Conservation (phyloP, 2,113 vertebrate species). For the Uria lomvia region DNA sequence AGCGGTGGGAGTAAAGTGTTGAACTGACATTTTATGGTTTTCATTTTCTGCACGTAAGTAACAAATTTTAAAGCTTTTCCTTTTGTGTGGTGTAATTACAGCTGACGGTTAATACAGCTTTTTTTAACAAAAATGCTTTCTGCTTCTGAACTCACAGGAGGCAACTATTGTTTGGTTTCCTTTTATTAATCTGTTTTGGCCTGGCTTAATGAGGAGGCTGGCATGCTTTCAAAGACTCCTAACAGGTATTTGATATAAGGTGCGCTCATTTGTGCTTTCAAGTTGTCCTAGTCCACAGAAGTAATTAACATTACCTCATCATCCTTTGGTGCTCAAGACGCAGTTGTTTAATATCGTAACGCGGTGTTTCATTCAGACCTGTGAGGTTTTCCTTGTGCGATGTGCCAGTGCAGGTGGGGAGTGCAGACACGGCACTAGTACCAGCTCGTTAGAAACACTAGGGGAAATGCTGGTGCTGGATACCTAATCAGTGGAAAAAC, state of each 20-base stretch:
- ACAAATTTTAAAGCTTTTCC: not conserved
- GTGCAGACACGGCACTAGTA: not conserved
- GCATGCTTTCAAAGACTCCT: not conserved
- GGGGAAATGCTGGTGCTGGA: not conserved
- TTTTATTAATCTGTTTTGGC: not conserved
- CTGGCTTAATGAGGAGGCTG: not conserved
- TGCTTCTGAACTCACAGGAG: not conserved
- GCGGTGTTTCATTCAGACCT: accelerated
- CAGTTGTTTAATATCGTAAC: not conserved
- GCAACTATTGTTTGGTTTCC: not conserved
- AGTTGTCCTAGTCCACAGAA: not conserved
- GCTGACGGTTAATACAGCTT: not conserved
- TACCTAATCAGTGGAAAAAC: constrained; percentile 59
- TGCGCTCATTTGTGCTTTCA: not conserved
- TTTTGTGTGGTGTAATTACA: not conserved
- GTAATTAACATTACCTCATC: not conserved
- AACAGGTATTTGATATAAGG: not conserved
- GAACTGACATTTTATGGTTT: not conserved
- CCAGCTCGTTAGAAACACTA: not conserved
- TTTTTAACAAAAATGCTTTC: not conserved
- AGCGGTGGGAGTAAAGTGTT: not conserved
- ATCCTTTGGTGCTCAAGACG: not conserved
- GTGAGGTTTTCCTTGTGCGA: not conserved
- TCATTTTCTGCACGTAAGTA: not conserved
- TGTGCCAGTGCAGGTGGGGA: not conserved